phyloP scores from a whole-genome alignment of 2,113 vertebrate species.

The Phaethon lepturus region DNA sequence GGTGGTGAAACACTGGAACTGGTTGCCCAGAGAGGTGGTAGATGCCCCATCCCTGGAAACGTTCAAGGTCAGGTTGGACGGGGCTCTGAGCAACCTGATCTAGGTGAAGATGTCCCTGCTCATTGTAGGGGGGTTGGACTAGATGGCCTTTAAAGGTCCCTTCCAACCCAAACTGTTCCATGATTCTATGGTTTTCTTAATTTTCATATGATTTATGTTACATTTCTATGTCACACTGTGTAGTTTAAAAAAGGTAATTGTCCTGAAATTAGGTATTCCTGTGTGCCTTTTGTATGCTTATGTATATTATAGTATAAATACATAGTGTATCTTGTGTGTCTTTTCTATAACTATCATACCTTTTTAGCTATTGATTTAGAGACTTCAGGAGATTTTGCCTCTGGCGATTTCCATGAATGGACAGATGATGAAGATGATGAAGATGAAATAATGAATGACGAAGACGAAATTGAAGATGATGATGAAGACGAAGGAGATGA shows the following conservation, averaged over 20 bases:
- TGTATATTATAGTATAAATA: not conserved
- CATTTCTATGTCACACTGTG: not conserved
- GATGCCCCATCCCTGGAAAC: too few species aligned
- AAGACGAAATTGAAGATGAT: conserved; percentile 87
- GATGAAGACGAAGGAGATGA: conserved; percentile 90
- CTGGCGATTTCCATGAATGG: conserved; percentile 87
- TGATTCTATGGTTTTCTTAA: too few species aligned
- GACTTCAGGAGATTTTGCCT: conserved; percentile 92
- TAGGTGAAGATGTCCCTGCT: too few species aligned
- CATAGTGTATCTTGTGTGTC: not conserved
- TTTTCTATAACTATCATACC: not conserved
- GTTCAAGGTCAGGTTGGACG: too few species aligned
- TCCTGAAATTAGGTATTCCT: not conserved
- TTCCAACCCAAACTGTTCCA: too few species aligned
- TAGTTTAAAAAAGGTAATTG: not conserved
- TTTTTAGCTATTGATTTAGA: conserved; percentile 83
- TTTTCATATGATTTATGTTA: not conserved
- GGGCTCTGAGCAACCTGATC: too few species aligned
- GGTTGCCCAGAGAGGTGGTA: too few species aligned
- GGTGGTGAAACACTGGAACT: too few species aligned
- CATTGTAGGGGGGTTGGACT: too few species aligned
- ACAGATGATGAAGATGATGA: conserved; percentile 82
- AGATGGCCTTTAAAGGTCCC: too few species aligned
- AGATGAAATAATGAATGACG: conserved; percentile 81
- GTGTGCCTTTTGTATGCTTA: not conserved